phyloP scores from a whole-genome alignment of 2,113 vertebrate species.

The Galbula dea region DNA sequence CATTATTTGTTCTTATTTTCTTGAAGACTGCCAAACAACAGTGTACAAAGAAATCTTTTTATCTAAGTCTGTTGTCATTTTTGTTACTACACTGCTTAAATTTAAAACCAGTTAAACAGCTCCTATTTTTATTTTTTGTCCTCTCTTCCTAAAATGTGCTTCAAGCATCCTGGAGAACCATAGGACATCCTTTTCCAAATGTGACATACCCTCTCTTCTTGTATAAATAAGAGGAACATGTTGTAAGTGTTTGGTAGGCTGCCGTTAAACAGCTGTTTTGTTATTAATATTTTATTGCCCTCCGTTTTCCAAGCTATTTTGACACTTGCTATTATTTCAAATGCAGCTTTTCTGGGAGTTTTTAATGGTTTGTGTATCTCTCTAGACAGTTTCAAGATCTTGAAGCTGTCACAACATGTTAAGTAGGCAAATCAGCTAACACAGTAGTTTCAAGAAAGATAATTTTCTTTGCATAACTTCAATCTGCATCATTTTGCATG shows the following conservation, averaged over 20 bases:
- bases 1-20: slow-evolving; percentile 37
- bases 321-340: slow-evolving; percentile 67
- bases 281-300: slow-evolving; percentile 71
- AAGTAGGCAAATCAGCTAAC: slow-evolving; percentile 66
- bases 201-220: slow-evolving; percentile 10
- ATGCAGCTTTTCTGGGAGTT: slow-evolving; percentile 63
- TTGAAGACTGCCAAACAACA: slow-evolving; percentile 27
- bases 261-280: slow-evolving; percentile 57
- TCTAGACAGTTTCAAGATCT: slow-evolving; percentile 64
- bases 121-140: background rate
- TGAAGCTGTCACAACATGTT: slow-evolving; percentile 68
- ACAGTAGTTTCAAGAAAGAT: slow-evolving; percentile 61
- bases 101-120: slow-evolving; percentile 30
- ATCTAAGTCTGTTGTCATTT: slow-evolving; percentile 9
- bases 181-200: background rate
- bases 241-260: slow-evolving; percentile 33
- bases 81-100: slow-evolving; percentile 4
- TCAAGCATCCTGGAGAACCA: slow-evolving; percentile 6
- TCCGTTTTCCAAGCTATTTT: slow-evolving; percentile 65
- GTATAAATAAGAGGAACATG: background rate
- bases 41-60: background rate
- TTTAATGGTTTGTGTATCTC: slow-evolving; percentile 72
- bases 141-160: background rate
- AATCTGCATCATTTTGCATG: slow-evolving; percentile 55
- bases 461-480: slow-evolving; percentile 56